Evolutionary conservation across 2,888 invertebrate species (phyloP).

Genomic region (Sympetrum striolatum): DNA sequence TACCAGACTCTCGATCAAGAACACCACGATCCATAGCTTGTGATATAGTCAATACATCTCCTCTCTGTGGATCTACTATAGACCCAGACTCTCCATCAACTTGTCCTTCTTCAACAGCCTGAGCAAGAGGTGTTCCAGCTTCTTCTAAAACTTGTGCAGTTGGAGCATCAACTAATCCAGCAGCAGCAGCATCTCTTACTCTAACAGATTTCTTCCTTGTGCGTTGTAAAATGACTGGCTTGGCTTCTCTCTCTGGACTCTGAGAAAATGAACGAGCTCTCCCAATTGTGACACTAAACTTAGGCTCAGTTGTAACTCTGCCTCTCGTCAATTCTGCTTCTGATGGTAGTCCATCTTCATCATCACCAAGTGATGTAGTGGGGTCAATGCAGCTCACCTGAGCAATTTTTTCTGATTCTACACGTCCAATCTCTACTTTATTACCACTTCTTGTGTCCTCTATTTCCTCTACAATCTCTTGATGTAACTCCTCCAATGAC

Average conservation of each 20-base stretch:
- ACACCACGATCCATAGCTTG: constrained; percentile 86
- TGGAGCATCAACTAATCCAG: constrained; percentile 78
- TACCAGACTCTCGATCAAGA: constrained; percentile 74
- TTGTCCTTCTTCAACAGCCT: constrained; percentile 74
- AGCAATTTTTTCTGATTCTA: not conserved
- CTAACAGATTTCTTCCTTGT: constrained; percentile 77
- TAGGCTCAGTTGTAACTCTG: constrained; percentile 68
- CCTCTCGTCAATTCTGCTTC: constrained; percentile 67
- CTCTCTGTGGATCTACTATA: constrained; percentile 83
- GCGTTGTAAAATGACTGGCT: constrained; percentile 76
- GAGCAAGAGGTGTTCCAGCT: constrained; percentile 72
- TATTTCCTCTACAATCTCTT: not conserved
- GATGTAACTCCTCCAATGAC: not conserved
- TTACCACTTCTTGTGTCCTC: not conserved
- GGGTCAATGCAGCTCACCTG: constrained; percentile 9
- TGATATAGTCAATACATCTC: constrained; percentile 78
- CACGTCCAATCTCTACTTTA: constrained; percentile 52
- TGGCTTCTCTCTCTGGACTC: constrained; percentile 69
- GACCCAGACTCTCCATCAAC: constrained; percentile 77
- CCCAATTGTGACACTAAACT: constrained; percentile 70
- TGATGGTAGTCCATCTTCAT: constrained; percentile 59
- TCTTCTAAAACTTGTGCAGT: constrained; percentile 75
- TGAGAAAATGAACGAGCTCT: constrained; percentile 65
- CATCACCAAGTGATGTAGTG: constrained; percentile 47
- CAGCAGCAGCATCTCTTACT: constrained; percentile 78